Evolutionary conservation across 2,797 vertebrate genomes (phyloP), one percentile per base, ranked within the genome.

Genomic region (Trichosurus vulpecula): DNA sequence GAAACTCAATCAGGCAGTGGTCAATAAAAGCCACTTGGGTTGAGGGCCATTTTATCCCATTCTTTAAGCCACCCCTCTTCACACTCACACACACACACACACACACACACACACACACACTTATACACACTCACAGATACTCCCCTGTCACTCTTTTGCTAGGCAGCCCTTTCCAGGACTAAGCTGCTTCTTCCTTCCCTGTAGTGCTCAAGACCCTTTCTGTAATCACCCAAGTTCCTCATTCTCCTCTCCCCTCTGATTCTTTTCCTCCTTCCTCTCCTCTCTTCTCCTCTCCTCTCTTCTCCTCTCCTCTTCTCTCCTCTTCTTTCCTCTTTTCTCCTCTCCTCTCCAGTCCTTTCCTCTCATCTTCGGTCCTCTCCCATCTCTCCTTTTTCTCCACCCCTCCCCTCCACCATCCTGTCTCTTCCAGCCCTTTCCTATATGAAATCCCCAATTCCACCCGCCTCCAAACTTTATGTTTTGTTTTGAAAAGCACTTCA

Each of bases 1-100:
- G 92, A 96, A 98, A 98, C 95, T 95, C 95, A 56, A 97, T 98
- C 98, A 98, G 96, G 94, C 95, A 91, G 95, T 96, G 97, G 93
- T 96, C 95, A 97, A 95, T 97, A 98, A 97, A 98, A 96, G 95
- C 53, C 95, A 6, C 97, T 96, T 54, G 96, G 53, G 30, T 92
- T 94, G 96, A 61, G 90, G 16, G 30, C 16, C 52, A 54, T 53
- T 53, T 35, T 47, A 74, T 6, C n/a, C 14, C 25, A n/a, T 74
- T 74, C n/a, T 74, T 74, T 41, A 41, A 81, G 41, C 3, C 74
- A 47, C 74, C 9, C 74, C 0, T 9, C 41, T 13, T 27, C 3
- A 47, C 66, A 22, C n/a, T 8, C 35, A 35, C 13, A n/a, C 3
- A 35, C 31, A 13, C 11, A n/a, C 4, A 22, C 35, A 16, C 61